These are phyloP conservation scores for Ictalurus punctatus DNA, from an alignment of 2,113 vertebrate genomes.

Conservation along the genomic window DNA sequence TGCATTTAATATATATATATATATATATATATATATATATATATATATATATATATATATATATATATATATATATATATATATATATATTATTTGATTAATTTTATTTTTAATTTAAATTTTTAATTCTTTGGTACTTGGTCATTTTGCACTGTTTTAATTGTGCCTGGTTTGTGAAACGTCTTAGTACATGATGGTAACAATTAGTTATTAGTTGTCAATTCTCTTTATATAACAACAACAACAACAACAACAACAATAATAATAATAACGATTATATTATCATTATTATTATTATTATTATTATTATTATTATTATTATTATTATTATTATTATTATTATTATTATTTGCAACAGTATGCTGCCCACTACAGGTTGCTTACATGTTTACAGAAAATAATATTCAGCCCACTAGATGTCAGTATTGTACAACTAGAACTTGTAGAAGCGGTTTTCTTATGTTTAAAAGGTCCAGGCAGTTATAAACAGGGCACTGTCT, in stretches of 20 bases:
- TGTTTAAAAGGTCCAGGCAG: neutral
- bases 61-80: neutral
- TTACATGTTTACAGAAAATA: neutral
- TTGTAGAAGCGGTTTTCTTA: neutral
- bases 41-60: neutral
- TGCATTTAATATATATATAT: too few species aligned
- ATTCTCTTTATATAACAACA: neutral
- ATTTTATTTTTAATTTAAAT: neutral
- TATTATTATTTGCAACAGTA: neutral
- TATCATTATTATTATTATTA: neutral
- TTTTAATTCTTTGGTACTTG: neutral
- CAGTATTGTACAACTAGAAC: conserved; percentile 4
- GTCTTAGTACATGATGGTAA: too few species aligned
- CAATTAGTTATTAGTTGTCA: too few species aligned
- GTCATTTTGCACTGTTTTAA: neutral
- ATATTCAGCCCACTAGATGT: conserved; percentile 21
- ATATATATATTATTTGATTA: neutral
- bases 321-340: neutral
- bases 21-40: neutral
- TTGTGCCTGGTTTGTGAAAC: too few species aligned
- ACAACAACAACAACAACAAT: neutral
- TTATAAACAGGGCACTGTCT: neutral
- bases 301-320: neutral
- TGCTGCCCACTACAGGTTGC: conserved; percentile 1
- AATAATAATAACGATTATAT: neutral